Base-by-base conservation (phyloP, 1,140 invertebrate species). In the Micrasema minimum region DNA sequence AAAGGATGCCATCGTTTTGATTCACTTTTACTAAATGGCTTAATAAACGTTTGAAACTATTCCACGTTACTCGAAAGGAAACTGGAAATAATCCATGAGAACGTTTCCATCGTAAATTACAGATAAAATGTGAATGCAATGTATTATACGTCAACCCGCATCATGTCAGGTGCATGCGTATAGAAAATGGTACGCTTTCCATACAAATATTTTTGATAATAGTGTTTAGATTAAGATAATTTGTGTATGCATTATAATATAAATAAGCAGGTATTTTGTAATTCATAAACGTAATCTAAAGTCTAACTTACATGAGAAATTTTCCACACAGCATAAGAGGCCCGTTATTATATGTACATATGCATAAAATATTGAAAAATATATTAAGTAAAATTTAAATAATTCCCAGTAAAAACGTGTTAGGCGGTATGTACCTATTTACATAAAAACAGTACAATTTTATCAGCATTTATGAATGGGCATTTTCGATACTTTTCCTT, bases 1-100 rank as follows among this genome's bases (percentile, higher is more conserved):
- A 22, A 59, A 59, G 55, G 55, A 59, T 59, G 55, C 14, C 3
- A 59, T 6, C 31, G 55, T 20, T 59, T 59, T 59, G 55, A 59
- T 59, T 59, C 55, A 59, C 18, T 59, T 59, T 59, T 9, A 22
- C 50, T 59, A 59, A 59, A 59, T 59, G 26, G 16, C 55, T 59
- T 59, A 59, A 59, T 59, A 59, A 59, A 59, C 55, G 55, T 59
- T 59, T 41, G 35, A 31, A 37, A 12, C 31, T n/a, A 37, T 59
- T 41, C 14, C 10, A 20, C 20, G 16, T 37, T 37, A 31, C 55
- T 5, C 18, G 55, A 31, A 59, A 16, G 55, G n/a, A 59, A 38
- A 38, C 20, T n/a, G 38, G 38, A 59, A 2, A 10, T 5, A 38
- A 59, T 59, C 14, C 14, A 59, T 59, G 35, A 18, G 35, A 59